These are phyloP conservation scores for Choreutis nemorana DNA, from an alignment of 2,888 invertebrate genomes.

Conservation along the genomic window DNA sequence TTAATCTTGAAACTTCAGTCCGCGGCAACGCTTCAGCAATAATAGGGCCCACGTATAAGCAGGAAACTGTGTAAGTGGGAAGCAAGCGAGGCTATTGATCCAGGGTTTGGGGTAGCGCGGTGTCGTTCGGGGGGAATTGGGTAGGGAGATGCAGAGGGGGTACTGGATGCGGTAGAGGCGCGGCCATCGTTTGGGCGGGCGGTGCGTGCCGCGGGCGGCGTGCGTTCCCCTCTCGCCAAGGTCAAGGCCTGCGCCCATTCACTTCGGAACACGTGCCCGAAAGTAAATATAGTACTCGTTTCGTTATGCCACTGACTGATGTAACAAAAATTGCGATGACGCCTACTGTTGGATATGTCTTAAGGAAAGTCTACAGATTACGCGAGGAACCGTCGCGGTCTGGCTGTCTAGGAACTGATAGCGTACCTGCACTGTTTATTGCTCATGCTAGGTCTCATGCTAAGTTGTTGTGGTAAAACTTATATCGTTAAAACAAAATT, in stretches of 20 bases:
- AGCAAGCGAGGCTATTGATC: conserved; percentile 40
- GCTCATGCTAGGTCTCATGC: too few relatives aligned
- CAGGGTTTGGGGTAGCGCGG: conserved; percentile 16
- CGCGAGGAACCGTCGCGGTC: too few relatives aligned
- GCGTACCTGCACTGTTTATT: too few relatives aligned
- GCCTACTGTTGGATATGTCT: too few relatives aligned
- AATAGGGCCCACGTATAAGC: conserved; percentile 19
- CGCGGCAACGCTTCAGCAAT: too few relatives aligned
- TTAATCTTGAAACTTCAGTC: too few relatives aligned
- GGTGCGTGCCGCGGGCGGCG: conserved; percentile 42
- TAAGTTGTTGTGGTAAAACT: too few relatives aligned
- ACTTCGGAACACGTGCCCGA: conserved; percentile 57
- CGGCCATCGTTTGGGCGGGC: conserved; percentile 46
- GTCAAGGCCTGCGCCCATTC: conserved; percentile 58
- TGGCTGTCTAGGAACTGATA: too few relatives aligned
- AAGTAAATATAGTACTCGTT: conserved; percentile 60
- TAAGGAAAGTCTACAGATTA: too few relatives aligned
- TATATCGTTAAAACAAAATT: too few relatives aligned
- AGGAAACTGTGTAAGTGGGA: conserved; percentile 34
- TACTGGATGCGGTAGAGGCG: conserved; percentile 24
- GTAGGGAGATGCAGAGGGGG: conserved; percentile 8
- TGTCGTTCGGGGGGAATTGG: conserved; percentile 15
- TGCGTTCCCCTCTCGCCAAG: conserved; percentile 44
- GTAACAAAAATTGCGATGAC: too few relatives aligned
- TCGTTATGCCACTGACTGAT: conserved; percentile 37